Percentiles rank a stretch among this genome's conserved stretches.
phyloP scores from a whole-genome alignment of 2,888 invertebrate species.

The Volucella inanis region DNA sequence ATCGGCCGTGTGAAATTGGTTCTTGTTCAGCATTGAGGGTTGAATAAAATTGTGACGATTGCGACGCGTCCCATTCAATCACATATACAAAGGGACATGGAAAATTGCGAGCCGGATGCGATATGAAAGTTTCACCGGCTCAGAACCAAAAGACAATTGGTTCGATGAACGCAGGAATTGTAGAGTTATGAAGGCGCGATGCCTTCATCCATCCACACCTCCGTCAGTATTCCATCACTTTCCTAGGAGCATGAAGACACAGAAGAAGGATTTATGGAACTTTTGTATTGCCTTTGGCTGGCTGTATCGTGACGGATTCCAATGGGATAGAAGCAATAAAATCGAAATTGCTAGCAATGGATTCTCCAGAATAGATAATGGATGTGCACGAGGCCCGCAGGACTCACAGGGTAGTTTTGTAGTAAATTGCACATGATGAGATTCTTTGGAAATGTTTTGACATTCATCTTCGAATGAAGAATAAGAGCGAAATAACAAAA shows the following conservation, averaged over 20 bases:
- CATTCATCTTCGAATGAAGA: too few relatives aligned
- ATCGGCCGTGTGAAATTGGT: slow-evolving; percentile 37
- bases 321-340: slow-evolving; percentile 38
- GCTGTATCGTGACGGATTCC: slow-evolving; percentile 44
- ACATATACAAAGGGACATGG: slow-evolving; percentile 16
- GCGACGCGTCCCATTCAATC: slow-evolving; percentile 32
- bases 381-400: too few relatives aligned
- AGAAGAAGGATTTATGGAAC: slow-evolving; percentile 49
- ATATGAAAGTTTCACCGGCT: slow-evolving; percentile 69
- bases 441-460: too few relatives aligned
- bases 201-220: background rate
- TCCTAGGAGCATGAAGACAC: background rate
- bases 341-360: slow-evolving; percentile 40
- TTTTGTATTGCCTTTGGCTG: slow-evolving; percentile 42
- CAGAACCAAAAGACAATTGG: slow-evolving; percentile 65
- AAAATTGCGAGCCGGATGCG: slow-evolving; percentile 46
- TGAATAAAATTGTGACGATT: slow-evolving; percentile 38
- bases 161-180: slow-evolving; percentile 47
- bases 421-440: too few relatives aligned
- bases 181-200: slow-evolving; percentile 32
- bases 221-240: background rate
- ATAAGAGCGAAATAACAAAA: too few relatives aligned
- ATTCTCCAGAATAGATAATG: slow-evolving; percentile 24
- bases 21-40: background rate
- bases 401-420: too few relatives aligned